A percentile compares a stretch with the other conserved stretches of the same genome.
Evolutionary conservation across 2,888 invertebrate species (phyloP).

Genomic region (Cloeon dipterum): DNA sequence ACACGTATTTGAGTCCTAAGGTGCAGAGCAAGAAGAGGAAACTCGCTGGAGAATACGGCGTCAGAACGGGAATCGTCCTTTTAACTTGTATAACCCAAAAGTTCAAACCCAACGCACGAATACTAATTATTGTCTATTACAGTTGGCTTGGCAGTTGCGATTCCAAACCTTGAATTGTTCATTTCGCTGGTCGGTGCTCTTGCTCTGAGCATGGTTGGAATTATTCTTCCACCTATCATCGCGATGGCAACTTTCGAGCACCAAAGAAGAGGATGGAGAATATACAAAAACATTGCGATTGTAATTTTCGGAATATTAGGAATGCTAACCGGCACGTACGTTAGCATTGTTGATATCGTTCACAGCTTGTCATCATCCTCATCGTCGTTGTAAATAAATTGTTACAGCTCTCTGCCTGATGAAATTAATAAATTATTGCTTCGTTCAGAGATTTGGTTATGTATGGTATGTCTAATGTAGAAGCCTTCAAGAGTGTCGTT

Average conservation of each 20-base stretch:
- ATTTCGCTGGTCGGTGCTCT: conserved; percentile 89
- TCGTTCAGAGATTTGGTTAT: too few relatives aligned
- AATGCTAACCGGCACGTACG: conserved; percentile 54
- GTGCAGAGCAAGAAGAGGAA: conserved; percentile 34
- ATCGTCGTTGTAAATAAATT: too few relatives aligned
- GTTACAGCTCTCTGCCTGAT: too few relatives aligned
- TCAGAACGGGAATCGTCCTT: conserved; percentile 54
- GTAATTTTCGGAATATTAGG: conserved; percentile 52
- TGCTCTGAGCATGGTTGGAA: conserved; percentile 70
- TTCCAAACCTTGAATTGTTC: conserved; percentile 76
- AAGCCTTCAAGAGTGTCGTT: too few relatives aligned
- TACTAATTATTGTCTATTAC: too few relatives aligned
- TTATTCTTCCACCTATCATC: conserved; percentile 77
- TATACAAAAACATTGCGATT: conserved; percentile 50
- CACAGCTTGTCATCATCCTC: too few relatives aligned
- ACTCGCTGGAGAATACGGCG: conserved; percentile 46
- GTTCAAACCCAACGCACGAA: too few relatives aligned
- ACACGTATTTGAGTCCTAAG: conserved; percentile 16
- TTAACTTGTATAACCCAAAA: too few relatives aligned
- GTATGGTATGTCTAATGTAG: too few relatives aligned
- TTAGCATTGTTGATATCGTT: conserved; percentile 51
- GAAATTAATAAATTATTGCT: too few relatives aligned
- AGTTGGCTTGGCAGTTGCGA: conserved; percentile 55
- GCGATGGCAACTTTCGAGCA: conserved; percentile 74
- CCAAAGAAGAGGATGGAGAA: conserved; percentile 43